Evolutionary conservation across 2,888 invertebrate species (phyloP), one percentile per base, ranked within the genome.

Genomic region (Syrista parreyssii): DNA sequence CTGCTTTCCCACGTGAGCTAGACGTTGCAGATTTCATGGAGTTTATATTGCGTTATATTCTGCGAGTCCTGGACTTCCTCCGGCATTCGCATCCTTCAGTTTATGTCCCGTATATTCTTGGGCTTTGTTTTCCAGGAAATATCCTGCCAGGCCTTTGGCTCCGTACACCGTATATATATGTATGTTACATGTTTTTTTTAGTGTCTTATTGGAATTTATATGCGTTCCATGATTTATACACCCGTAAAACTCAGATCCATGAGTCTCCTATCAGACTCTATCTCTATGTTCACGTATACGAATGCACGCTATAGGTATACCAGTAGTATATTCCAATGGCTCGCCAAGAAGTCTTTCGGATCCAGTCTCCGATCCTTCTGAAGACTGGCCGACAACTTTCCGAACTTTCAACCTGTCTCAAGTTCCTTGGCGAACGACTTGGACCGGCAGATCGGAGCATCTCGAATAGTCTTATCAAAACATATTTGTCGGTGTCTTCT

Each of bases 21-120:
- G 71, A 71, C 33, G 32, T 71, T 71, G 71, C 71, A 71, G 71
- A 71, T 71, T 71, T 71, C 71, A 71, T 71, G 71, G 71, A 71
- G 32, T 71, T 71, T 71, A 71, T 71, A 71, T 71, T 71, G 71
- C 71, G 71, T 71, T 71, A 71, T 31, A 71, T 12, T 31, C 23
- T 31, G 23, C 71, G 31, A 32, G 33, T 30, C 71, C 31, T 32
- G 71, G 33, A 33, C 33, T 71, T 71, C 31, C 23, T 55, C 23
- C 55, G 55, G 23, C 6, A 23, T 55, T 55, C 55, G 55, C 9
- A 55, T 55, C 55, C 23, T 55, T 55, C 55, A 9, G 55, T 55
- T 55, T 55, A 55, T 23, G 55, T 55, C 55, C 55, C 9, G 23
- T 55, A 55, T 55, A 23, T 2, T 23, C 9, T 55, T 55, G 23